These are phyloP conservation scores for Parthenolecanium corni DNA, from an alignment of 2,888 invertebrate species.

Conservation along the genomic window DNA sequence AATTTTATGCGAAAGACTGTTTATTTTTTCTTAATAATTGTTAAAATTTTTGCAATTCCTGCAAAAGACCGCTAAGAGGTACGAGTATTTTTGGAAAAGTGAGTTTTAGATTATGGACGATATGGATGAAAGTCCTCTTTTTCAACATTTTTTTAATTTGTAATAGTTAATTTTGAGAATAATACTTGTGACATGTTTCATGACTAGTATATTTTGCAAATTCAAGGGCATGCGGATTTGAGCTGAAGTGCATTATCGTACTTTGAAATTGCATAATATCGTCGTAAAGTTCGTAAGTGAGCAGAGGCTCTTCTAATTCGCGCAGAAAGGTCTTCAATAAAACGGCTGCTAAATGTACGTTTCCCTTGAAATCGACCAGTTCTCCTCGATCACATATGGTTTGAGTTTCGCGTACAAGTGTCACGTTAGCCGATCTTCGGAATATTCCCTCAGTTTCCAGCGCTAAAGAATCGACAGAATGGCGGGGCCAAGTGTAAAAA, in stretches of 20 bases:
- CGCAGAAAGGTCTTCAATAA: constrained; percentile 86
- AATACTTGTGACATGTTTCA: neutral
- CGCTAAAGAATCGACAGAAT: constrained; percentile 43
- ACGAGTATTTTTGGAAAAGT: no score
- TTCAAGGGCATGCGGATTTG: neutral
- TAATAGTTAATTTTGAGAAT: no score
- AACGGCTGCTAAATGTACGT: constrained; percentile 88
- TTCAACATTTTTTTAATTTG: no score
- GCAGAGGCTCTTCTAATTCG: constrained; percentile 81
- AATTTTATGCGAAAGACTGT: no score
- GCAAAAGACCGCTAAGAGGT: no score
- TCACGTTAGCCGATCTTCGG: constrained; percentile 77
- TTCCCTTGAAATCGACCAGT: constrained; percentile 59
- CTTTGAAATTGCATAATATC: constrained; percentile 83
- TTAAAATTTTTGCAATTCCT: no score
- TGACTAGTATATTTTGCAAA: neutral
- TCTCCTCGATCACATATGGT: constrained; percentile 77
- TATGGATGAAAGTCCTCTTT: no score
- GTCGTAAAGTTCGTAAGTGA: constrained; percentile 87
- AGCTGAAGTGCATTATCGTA: constrained; percentile 41
- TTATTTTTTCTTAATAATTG: no score
- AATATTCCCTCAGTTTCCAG: constrained; percentile 94
- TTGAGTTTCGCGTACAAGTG: constrained; percentile 73
- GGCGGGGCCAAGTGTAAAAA: no score
- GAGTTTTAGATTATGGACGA: no score